Evolutionary conservation across 2,888 invertebrate species (phyloP).

Genomic region (Drosophila paracracens): DNA sequence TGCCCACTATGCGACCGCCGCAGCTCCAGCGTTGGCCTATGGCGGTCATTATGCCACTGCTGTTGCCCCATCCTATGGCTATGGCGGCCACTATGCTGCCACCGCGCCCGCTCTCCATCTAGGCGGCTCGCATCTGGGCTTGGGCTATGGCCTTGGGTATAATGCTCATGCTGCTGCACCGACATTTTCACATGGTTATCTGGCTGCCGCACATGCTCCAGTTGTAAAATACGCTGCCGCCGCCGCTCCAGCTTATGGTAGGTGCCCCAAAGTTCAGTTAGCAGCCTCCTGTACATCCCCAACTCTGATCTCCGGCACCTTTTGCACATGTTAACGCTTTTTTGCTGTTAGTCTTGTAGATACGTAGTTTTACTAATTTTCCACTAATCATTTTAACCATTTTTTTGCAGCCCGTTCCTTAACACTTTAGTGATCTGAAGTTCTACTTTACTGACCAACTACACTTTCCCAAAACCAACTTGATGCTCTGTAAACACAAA

Average conservation of each 20-base stretch:
- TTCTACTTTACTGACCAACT: constrained; percentile 47
- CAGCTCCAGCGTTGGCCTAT: constrained; percentile 47
- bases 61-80: constrained; percentile 9
- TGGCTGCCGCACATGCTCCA: constrained; percentile 69
- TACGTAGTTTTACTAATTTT: constrained; percentile 45
- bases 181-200: constrained; percentile 62
- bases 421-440: constrained; percentile 16
- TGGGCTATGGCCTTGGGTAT: constrained; percentile 61
- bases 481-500: constrained; percentile 32
- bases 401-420: constrained; percentile 26
- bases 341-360: constrained; percentile 13
- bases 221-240: constrained; percentile 77
- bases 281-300: neutral
- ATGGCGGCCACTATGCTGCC: constrained; percentile 44
- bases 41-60: constrained; percentile 58
- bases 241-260: constrained; percentile 82
- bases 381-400: constrained; percentile 22
- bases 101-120: constrained; percentile 54
- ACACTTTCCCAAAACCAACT: constrained; percentile 70
- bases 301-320: constrained; percentile 30
- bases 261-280: constrained; percentile 47
- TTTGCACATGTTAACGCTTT: constrained; percentile 30
- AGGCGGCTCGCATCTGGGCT: constrained; percentile 40
- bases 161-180: constrained; percentile 55
- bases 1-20: constrained; percentile 57